Evolutionary conservation across 2,797 vertebrate genomes (phyloP).

Genomic region (Falco columbarius): DNA sequence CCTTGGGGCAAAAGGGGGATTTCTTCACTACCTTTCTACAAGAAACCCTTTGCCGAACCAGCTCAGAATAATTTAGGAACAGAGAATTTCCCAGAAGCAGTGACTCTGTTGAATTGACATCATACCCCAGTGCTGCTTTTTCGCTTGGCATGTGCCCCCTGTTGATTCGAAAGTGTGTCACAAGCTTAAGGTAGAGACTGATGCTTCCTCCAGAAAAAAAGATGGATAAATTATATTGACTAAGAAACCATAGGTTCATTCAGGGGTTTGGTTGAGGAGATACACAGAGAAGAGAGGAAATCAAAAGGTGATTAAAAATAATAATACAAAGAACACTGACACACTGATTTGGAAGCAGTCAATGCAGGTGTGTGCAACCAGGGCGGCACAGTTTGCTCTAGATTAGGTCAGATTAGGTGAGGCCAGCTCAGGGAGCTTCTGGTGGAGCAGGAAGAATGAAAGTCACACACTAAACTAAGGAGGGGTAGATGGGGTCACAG

Average conservation of each 20-base stretch:
- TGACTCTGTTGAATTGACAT: background rate
- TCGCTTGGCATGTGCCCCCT: background rate
- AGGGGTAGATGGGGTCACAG: background rate
- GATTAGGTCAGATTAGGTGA: background rate
- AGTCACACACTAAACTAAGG: background rate
- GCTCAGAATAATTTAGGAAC: background rate
- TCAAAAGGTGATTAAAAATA: background rate
- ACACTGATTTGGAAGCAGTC: background rate
- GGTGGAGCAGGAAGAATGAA: background rate
- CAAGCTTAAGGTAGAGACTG: background rate
- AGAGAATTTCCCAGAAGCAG: background rate
- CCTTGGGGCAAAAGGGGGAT: background rate
- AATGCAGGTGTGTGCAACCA: rapidly evolving
- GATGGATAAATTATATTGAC: background rate
- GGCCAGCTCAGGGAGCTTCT: background rate
- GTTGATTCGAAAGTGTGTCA: background rate
- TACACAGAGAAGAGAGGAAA: background rate
- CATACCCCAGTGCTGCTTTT: background rate
- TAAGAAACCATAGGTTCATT: background rate
- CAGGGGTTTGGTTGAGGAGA: background rate
- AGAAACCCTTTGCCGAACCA: background rate
- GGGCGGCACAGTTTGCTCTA: background rate
- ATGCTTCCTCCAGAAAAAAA: background rate
- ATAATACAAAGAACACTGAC: background rate
- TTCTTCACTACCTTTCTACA: background rate